Evolutionary conservation across 2,888 invertebrate species (phyloP), one percentile per base, ranked within the genome.

Genomic region (Tachina grossa): DNA sequence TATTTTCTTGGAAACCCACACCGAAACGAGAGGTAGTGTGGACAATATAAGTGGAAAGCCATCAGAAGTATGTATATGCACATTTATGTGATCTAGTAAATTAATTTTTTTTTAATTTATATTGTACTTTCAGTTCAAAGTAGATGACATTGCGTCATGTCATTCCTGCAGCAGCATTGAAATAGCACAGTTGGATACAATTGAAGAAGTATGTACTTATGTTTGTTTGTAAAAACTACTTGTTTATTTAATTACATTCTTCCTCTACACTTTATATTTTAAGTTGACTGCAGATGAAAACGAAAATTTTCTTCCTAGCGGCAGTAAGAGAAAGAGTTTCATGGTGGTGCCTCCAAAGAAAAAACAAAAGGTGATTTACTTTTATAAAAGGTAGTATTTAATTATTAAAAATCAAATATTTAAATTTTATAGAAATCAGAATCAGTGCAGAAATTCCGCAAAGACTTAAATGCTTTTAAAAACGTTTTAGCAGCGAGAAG

Each of bases 1-100:
- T 41, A 41, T 41, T 59, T 59, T 59, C 41, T 59, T 59, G 59
- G 59, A 59, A 59, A 59, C 41, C 59, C 59, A 41, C 59, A 59
- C 57, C 39, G 57, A 57, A 57, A 57, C 39, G 57, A 39, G 57
- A 57, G 57, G 57, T 57, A 57, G 57, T 57, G 39, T 57, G 57
- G 57, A 57, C 39, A 57, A 57, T 57, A n/a, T 31, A 39, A 57
- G 22, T 22, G 22, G 22, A 22, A 22, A 22, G 22, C 22, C 22
- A 22, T 22, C 22, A 22, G 22, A 22, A 22, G 22, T 22, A 22
- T 22, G 22, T 22, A 22, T 22, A 22, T 22, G 22, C 22, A 22
- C 22, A 22, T 22, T 22, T 22, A 22, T 22, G 22, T 22, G 22
- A 22, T 22, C 22, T 22, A 22, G 22, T 22, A 22, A 22, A 22